phyloP scores from a whole-genome alignment of 92 coral and sea anemone genomes.

The Porites rus region DNA sequence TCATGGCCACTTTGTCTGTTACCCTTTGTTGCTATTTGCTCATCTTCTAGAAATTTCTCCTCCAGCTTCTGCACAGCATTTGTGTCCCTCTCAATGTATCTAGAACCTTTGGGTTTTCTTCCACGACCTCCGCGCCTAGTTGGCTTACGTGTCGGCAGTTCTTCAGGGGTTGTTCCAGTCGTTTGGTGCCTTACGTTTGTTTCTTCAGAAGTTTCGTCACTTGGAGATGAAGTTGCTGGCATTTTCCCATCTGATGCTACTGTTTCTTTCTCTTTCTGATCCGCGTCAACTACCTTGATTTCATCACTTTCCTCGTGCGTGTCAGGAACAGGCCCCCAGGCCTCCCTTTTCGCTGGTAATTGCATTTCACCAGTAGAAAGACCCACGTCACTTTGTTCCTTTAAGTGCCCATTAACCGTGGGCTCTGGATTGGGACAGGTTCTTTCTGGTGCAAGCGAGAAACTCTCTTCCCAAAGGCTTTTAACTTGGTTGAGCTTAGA shows the following conservation, averaged over 20 bases:
- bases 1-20: background rate
- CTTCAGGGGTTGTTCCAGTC: background rate
- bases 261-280: background rate
- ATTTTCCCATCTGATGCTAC: background rate
- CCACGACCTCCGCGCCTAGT: conserved; percentile 24
- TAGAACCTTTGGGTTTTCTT: background rate
- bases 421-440: background rate
- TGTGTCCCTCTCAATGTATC: background rate
- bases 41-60: background rate
- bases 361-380: background rate
- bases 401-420: background rate
- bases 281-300: background rate
- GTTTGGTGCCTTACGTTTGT: background rate
- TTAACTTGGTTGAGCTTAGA: conserved; percentile 70
- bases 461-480: conserved; percentile 57
- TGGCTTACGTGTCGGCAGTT: background rate
- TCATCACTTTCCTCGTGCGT: background rate
- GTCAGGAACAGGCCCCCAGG: conserved; percentile 8
- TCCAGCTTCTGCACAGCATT: background rate
- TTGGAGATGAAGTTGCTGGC: background rate
- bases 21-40: background rate
- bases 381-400: background rate
- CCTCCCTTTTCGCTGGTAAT: background rate
- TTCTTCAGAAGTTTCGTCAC: background rate
- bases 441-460: background rate